A percentile compares a stretch with the other conserved stretches of the same genome.
These are phyloP conservation scores for Eptatretus atami DNA, from an alignment of 2,797 vertebrate species.

Conservation along the genomic window DNA sequence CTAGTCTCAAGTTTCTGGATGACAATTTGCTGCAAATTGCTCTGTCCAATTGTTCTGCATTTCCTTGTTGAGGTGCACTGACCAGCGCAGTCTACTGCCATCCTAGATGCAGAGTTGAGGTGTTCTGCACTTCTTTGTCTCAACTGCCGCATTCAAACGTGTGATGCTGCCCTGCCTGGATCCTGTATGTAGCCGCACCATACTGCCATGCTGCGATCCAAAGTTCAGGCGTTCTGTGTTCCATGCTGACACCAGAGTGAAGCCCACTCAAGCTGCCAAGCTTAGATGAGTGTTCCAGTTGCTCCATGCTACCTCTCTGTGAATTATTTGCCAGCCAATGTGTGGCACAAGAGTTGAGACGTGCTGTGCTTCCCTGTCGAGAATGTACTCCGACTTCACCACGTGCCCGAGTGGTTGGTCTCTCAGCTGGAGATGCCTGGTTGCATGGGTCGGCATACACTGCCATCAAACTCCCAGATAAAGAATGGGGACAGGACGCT, in stretches of 20 bases:
- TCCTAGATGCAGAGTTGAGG: neutral
- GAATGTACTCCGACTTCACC: neutral
- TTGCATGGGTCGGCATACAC: neutral
- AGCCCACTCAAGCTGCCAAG: no score
- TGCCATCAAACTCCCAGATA: neutral
- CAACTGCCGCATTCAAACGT: slow-evolving; percentile 44
- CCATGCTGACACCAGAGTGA: no score
- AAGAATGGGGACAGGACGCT: neutral
- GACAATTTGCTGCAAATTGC: no score
- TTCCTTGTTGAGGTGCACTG: no score
- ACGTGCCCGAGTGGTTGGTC: neutral
- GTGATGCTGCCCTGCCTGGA: slow-evolving; percentile 48
- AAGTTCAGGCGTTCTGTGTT: no score
- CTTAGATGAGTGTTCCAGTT: neutral
- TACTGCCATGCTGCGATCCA: neutral
- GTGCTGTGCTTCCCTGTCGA: neutral
- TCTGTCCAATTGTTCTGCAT: no score
- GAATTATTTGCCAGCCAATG: neutral
- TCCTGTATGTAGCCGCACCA: slow-evolving; percentile 22
- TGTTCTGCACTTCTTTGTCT: slow-evolving; percentile 31
- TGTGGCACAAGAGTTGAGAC: no score
- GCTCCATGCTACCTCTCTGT: neutral
- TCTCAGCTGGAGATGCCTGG: no score
- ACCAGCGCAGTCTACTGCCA: no score
- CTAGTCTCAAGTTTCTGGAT: no score